Percentiles rank a stretch among this genome's conserved stretches.
phyloP scores from a whole-genome alignment of 2,113 vertebrate species.

The Urocolius indicus region DNA sequence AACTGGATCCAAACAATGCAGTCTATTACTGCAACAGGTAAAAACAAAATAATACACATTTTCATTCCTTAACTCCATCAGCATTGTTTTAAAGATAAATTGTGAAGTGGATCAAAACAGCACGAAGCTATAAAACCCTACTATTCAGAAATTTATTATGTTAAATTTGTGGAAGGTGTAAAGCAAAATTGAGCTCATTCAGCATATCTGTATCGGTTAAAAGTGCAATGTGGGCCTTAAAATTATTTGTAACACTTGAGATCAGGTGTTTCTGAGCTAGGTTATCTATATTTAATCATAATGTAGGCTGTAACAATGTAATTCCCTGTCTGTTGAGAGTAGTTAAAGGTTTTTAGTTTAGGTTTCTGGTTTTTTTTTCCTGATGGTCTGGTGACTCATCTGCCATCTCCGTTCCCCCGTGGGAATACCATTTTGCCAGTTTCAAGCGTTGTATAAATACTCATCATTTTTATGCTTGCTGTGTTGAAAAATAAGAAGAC shows the following conservation, averaged over 20 bases:
- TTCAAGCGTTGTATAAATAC: not conserved
- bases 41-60: not conserved
- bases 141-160: not conserved
- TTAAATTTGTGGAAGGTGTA: not conserved
- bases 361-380: not conserved
- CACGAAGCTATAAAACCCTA: not conserved
- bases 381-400: not conserved
- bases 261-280: not conserved
- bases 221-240: not conserved
- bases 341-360: too few species aligned
- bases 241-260: not conserved
- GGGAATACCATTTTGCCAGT: not conserved
- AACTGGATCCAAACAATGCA: constrained; percentile 93
- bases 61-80: not conserved
- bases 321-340: not conserved
- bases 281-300: not conserved
- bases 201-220: not conserved
- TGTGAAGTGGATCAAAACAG: not conserved
- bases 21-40: constrained; percentile 99
- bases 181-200: not conserved
- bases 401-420: not conserved
- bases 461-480: not conserved
- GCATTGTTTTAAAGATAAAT: not conserved
- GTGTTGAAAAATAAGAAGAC: not conserved
- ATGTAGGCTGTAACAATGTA: accelerated